These are phyloP conservation scores for Parapristionchus giblindavisi DNA, from an alignment of 2,888 invertebrate genomes.

Conservation along the genomic window DNA sequence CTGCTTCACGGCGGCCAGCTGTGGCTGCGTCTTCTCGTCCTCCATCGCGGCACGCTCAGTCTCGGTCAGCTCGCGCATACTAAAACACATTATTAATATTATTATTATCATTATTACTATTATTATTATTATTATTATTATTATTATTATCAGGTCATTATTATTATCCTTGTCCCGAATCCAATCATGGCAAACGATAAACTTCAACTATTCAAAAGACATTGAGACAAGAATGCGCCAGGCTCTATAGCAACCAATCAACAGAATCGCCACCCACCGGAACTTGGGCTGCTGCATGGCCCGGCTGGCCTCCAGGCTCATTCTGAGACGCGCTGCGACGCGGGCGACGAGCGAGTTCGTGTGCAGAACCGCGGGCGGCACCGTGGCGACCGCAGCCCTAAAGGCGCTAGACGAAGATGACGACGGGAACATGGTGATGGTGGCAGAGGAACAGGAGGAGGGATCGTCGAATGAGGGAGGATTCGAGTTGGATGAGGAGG, in stretches of 20 bases:
- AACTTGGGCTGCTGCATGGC: not conserved
- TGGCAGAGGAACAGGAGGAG: not conserved
- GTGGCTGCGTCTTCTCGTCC: too few relatives aligned
- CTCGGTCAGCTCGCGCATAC: not conserved
- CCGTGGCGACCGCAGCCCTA: too few relatives aligned
- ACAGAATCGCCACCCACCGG: conserved; percentile 19
- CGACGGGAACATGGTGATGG: too few relatives aligned
- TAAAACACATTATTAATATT: not conserved
- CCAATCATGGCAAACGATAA: too few relatives aligned
- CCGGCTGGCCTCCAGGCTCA: not conserved
- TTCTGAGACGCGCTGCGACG: not conserved
- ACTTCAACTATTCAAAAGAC: not conserved
- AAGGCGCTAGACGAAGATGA: too few relatives aligned
- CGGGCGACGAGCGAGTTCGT: conserved; percentile 1
- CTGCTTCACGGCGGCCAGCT: conserved; percentile 12
- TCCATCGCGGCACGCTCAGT: not conserved
- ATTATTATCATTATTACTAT: not conserved
- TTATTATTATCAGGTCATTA: too few relatives aligned
- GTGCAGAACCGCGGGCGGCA: too few relatives aligned
- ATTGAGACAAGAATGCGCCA: not conserved
- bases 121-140: too few relatives aligned
- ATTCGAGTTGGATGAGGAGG: not conserved
- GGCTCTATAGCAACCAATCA: not conserved
- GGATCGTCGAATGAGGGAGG: not conserved
- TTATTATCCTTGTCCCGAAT: too few relatives aligned